Base-by-base conservation (phyloP, 2,113 vertebrate genomes). In the Toxotes chatareus region DNA sequence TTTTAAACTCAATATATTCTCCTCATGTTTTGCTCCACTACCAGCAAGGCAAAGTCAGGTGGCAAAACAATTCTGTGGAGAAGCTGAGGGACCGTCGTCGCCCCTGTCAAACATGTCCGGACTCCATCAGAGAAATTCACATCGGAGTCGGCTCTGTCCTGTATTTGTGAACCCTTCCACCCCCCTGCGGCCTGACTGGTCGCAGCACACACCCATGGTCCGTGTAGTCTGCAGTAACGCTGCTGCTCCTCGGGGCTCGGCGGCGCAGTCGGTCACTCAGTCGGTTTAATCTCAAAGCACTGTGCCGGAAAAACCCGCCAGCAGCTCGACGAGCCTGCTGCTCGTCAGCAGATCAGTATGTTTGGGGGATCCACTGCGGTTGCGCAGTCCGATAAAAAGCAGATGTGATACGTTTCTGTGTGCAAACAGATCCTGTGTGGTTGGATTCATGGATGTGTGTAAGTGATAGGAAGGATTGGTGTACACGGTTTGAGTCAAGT, bases 11-110 rank as follows among this genome's bases (percentile, higher is more conserved):
- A 69, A 74, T 79, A 82, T 61, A 59, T 82, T 79, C 82, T 83
- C 82, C 73, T 79, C 72, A 36, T 19, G n/a, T 76, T 69, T 85
- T 76, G 72, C 83, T 85, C 75, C 77, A 44, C 73, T 40, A 66
- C 69, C 81, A 80, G 62, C 69, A 44, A 90, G 86, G 86, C 90
- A 86, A 85, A 86, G 87, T 91, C 85, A 72, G 61, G 72, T 57
- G 76, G 83, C 67, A 60, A 78, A 92, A 73, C 72, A 80, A 83
- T 79, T 86, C 73, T 44, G 70, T 62, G 72, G 69, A 82, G 80
- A 75, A 78, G 72, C 71, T 21, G 13, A 75, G 68, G 47, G 70
- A 59, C 57, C 13, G 40, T 38, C n/a, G 2, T 40, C 38, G 2
- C 61, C 83, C 56, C 70, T n/a, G 61, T 81, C 68, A 40, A 82